Evolutionary conservation across 1,140 invertebrate genomes (phyloP).

Genomic region (Teleogryllus occipitalis): DNA sequence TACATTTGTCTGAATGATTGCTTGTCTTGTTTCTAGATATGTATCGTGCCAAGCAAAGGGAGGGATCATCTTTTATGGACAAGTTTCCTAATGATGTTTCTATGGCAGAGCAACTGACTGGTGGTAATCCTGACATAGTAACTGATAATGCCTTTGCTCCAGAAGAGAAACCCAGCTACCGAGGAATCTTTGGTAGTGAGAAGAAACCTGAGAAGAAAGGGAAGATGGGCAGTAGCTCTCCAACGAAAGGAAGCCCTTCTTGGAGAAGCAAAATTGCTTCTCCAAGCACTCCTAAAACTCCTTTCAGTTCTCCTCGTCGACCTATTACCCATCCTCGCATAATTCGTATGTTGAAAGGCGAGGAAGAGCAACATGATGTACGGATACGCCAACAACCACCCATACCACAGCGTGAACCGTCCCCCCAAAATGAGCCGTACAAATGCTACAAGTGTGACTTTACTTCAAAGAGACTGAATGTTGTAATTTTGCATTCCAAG

Average conservation of each 20-base stretch:
- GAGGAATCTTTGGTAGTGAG: constrained; percentile 44
- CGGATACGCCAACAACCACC: constrained; percentile 46
- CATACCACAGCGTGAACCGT: constrained; percentile 27
- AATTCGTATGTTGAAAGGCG: constrained; percentile 28
- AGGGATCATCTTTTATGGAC: constrained; percentile 49
- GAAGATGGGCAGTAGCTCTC: constrained; percentile 17
- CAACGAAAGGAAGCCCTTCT: background rate
- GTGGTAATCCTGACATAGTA: constrained; percentile 51
- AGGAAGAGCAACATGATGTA: constrained; percentile 52
- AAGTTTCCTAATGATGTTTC: constrained; percentile 65
- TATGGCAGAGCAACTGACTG: constrained; percentile 55
- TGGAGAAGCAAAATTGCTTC: constrained; percentile 7
- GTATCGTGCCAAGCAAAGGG: constrained; percentile 47
- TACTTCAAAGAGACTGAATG: constrained; percentile 53
- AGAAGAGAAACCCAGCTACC: constrained; percentile 46
- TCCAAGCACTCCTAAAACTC: background rate
- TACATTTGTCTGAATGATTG: background rate
- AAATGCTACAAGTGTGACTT: constrained; percentile 57
- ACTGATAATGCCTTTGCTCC: constrained; percentile 50
- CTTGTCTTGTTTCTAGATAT: constrained; percentile 38
- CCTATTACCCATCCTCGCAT: constrained; percentile 44
- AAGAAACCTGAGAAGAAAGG: constrained; percentile 24
- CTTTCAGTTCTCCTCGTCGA: constrained; percentile 7
- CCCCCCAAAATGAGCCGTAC: constrained; percentile 37
- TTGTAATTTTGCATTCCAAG: constrained; percentile 58